Conservation (phyloP, 2,888 invertebrate species). For the Scaptomyza caliginosa region DNA sequence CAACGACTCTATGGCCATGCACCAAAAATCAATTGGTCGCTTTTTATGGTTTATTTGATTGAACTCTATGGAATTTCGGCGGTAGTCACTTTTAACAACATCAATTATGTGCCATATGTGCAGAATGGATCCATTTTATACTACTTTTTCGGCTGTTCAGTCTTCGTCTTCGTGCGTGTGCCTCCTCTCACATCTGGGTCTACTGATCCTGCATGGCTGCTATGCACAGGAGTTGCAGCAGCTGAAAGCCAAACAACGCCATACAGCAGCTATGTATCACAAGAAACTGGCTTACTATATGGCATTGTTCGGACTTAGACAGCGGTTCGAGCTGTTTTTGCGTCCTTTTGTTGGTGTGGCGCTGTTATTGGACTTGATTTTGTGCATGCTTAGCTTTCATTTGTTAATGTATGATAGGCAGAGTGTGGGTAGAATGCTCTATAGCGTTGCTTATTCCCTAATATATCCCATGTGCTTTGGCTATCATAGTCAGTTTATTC, state of each 20-base stretch:
- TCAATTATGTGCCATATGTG: conserved; percentile 6
- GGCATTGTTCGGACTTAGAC: conserved; percentile 33
- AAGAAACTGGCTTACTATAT: conserved; percentile 28
- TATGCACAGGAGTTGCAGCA: conserved; percentile 17
- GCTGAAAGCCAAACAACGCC: background rate
- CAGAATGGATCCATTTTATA: fast-evolving
- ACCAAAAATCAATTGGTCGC: conserved; percentile 44
- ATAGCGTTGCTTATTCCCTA: fast-evolving
- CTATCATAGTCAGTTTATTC: conserved; percentile 14
- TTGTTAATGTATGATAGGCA: conserved; percentile 20
- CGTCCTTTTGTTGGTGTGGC: conserved; percentile 43
- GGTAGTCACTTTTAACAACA: fast-evolving
- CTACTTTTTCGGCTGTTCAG: background rate
- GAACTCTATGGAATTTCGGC: background rate
- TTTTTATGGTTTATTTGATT: background rate
- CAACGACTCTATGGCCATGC: conserved; percentile 3
- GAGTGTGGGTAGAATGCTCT: fast-evolving
- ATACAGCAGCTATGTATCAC: background rate
- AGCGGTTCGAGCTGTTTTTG: conserved; percentile 35
- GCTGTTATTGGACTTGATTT: background rate
- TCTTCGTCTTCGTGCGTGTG: conserved; percentile 28
- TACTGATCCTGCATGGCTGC: conserved; percentile 36
- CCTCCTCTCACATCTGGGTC: conserved; percentile 31
- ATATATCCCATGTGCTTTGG: conserved; percentile 34
- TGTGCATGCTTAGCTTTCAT: conserved; percentile 30